Percentiles rank a stretch among this genome's conserved stretches.
Evolutionary conservation across 2,113 vertebrate species (phyloP).

Genomic region (Myotis yumanensis): DNA sequence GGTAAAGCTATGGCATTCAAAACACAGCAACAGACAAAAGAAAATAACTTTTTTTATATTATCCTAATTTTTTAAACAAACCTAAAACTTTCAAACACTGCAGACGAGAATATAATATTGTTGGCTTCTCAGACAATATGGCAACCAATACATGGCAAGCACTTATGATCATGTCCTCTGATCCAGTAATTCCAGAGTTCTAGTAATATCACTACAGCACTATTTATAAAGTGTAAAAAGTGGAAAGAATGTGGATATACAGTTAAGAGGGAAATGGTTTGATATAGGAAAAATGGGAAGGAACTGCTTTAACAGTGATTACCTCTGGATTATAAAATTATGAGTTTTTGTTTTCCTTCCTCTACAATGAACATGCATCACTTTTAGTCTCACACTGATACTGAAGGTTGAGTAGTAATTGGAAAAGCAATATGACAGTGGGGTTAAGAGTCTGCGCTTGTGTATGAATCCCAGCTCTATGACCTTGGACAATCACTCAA

Average conservation of each 20-base stretch:
- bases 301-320: neutral
- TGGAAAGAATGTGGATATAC: neutral
- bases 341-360: neutral
- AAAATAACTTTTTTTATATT: neutral
- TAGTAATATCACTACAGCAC: neutral
- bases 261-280: neutral
- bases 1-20: neutral
- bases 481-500: neutral
- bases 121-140: neutral
- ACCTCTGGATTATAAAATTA: constrained; percentile 20
- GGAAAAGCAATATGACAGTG: neutral
- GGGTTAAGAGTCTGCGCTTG: neutral
- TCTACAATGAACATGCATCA: neutral
- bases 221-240: neutral
- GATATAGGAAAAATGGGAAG: neutral
- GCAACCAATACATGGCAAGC: neutral
- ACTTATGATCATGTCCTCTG: neutral
- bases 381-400: constrained; percentile 8
- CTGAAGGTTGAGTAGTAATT: neutral
- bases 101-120: neutral
- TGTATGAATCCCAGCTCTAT: neutral
- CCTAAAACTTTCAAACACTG: constrained; percentile 7
- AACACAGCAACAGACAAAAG: neutral
- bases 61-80: constrained; percentile 5
- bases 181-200: neutral